Evolutionary conservation across 2,113 vertebrate genomes (phyloP), one percentile per base, ranked within the genome.

Genomic region (Ameiurus melas): DNA sequence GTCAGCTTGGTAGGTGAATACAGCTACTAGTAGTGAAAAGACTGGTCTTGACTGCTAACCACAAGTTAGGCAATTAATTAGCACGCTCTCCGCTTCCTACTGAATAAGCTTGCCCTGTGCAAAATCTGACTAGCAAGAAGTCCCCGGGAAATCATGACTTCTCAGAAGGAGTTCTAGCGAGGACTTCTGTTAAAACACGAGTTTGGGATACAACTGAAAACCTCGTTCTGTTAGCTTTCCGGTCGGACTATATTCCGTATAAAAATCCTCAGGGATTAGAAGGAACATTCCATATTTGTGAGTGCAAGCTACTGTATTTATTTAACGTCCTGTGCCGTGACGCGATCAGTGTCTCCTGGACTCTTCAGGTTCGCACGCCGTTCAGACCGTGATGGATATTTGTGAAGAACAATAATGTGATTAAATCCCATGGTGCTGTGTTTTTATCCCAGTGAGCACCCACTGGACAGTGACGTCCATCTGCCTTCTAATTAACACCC

Each of bases 261-360:
- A 57, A 39, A 71, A 86, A 39, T 22, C 3, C 86, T 87, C 68
- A 83, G 80, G 79, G 57, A 87, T 27, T 73, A 55, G 77, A 55
- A 66, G 43, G 39, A 47, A 33, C 62, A 30, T 68, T 39, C 10
- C 16, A n/a, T 77, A 33, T 9, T 39, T 39, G 20, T 1, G 17
- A 71, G 60, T 51, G 62, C n/a, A 33, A 36, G 30, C 33, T 68
- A 47, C 64, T 89, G 83, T 71, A 70, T 85, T 88, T 88, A 88
- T 55, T 88, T 55, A 81, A 20, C 10, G 43, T 62, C 64, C 25
- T 79, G 33, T 60, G 57, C 81, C 64, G 64, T 19, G 39, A 47
- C 14, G 39, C 43, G 20, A 13, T 78, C 73, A 1, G 14, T 20
- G 20, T 17, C 55, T 64, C 19, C 30, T 16, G 53, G 10, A 85